Base-by-base conservation (phyloP, 2,113 vertebrate genomes). In the Brachyhypopomus gauderio region DNA sequence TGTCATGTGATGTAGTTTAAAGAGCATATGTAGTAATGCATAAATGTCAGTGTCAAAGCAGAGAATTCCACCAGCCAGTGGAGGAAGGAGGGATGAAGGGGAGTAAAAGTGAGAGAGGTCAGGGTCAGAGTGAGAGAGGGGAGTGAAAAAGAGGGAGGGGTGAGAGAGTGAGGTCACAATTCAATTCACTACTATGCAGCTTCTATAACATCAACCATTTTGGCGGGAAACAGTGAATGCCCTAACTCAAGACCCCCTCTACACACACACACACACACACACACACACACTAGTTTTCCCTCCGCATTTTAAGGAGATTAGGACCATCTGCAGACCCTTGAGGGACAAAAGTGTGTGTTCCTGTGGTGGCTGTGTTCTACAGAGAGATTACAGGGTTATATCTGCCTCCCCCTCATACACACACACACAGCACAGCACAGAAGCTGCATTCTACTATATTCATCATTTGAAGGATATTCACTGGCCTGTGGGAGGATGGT, bases 311-410 rank as follows among this genome's bases (percentile, higher is more conserved):
- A 89, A 93, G 82, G 89, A 91, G 92, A 94, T 94, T 93, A 93
- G 84, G 89, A 89, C 93, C 92, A 93, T 94, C 93, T 94, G 93
- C 92, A 93, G 88, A 86, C 91, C 88, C 93, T 94, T 86, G 86
- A 93, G 84, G 89, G 90, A 94, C 92, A 94, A 94, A 93, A 89
- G 82, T 88, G 80, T 84, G 84, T 88, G 84, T 84, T 86, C 58
- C 60, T 85, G 62, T 64, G 60, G 75, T 78, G 59, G 38, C 75
- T 22, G 69, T 60, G 78, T 77, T 77, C 78, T 81, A 69, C 41
- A 52, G 16, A 41, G 83, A 74, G 74, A 76, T 80, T 84, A 72
- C 75, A 77, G 67, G 60, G 83, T 81, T 77, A 67, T 79, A 36
- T 1, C 8, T 34, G 30, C 52, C 27, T 11, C 59, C 19, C 71